Conservation (phyloP, 2,113 vertebrate species). For the Gadus macrocephalus region DNA sequence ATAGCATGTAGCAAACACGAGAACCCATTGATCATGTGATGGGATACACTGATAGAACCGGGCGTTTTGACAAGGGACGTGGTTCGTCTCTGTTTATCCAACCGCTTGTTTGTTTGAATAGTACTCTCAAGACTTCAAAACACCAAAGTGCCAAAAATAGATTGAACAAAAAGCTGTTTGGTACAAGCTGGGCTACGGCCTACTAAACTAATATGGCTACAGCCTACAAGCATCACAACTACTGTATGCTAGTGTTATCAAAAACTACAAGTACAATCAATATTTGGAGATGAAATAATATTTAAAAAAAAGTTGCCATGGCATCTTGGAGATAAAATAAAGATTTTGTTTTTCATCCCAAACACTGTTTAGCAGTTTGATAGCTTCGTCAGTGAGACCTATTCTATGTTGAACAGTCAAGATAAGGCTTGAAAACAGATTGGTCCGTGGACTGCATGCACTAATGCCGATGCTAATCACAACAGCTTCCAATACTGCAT, state of each 20-base stretch:
- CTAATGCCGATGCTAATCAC: conserved; percentile 53
- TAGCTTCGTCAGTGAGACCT: conserved; percentile 39
- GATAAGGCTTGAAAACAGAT: conserved; percentile 58
- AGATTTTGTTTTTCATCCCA: conserved; percentile 41
- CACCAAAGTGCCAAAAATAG: conserved; percentile 53
- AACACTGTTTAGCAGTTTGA: conserved; percentile 47
- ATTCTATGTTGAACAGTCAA: conserved; percentile 55
- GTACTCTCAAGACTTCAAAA: conserved; percentile 57
- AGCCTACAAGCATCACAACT: conserved; percentile 66
- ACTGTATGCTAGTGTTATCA: conserved; percentile 45
- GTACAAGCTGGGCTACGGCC: conserved; percentile 59
- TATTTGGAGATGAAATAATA: conserved; percentile 62
- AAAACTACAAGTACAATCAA: conserved; percentile 42
- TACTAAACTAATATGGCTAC: conserved; percentile 52
- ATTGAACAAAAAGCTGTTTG: conserved; percentile 61
- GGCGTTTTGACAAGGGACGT: conserved; percentile 33
- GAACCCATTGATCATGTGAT: conserved; percentile 36
- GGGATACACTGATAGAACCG: conserved; percentile 14
- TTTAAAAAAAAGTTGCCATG: conserved; percentile 73
- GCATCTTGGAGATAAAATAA: conserved; percentile 55
- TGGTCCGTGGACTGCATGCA: conserved; percentile 54
- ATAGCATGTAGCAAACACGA: conserved; percentile 42
- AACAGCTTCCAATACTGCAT: conserved; percentile 61
- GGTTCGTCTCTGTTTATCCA: conserved; percentile 46
- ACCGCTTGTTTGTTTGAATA: conserved; percentile 60